Base-by-base conservation (phyloP, 2,113 vertebrate genomes). In the Pseudorhombus dupliciocellatus region DNA sequence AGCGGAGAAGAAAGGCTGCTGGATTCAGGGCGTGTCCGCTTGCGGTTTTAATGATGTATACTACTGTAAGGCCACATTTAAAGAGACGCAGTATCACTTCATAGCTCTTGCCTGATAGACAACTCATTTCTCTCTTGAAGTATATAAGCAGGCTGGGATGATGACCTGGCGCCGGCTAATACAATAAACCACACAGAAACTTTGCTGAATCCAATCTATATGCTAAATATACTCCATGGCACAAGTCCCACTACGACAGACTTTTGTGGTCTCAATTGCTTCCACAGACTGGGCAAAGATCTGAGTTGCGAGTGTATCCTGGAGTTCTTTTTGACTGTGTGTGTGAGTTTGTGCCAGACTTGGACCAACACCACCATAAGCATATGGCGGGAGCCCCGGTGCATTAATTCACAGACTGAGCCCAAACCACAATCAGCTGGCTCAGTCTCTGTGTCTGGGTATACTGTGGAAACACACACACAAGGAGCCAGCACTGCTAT, bases 341-440 rank as follows among this genome's bases (percentile, higher is more conserved):
- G 20, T 75, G 54, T 66, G 34, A 22, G 50, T 5, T 21, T 66
- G 8, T 70, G 46, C 67, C 72, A 84, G 66, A 79, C 66, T 71
- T 46, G 50, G 60, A 63, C 61, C 52, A 67, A 69, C 54, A 82
- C 26, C 55, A 50, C 63, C 30, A 53, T 66, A 63, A 86, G 60
- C 75, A 77, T 81, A 76, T 70, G 77, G 70, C 65, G 31, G 58
- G 81, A 79, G 54, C 53, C 71, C 51, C 16, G 1, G 64, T 79
- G 64, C 57, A 66, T 55, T 76, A 78, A 87, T 46, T 66, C 61
- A 66, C 20, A 80, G 53, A 72, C 64, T 59, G 68, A 71, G 62
- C 28, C 70, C 57, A 79, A 87, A 89, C 85, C 86, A 76, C 86
- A 87, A 76, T 82, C 77, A 84, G 62, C 80, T 87, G 85, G 84